Evolutionary conservation across 2,888 invertebrate species (phyloP), one percentile per base, ranked within the genome.

Genomic region (Drosophila cognata): DNA sequence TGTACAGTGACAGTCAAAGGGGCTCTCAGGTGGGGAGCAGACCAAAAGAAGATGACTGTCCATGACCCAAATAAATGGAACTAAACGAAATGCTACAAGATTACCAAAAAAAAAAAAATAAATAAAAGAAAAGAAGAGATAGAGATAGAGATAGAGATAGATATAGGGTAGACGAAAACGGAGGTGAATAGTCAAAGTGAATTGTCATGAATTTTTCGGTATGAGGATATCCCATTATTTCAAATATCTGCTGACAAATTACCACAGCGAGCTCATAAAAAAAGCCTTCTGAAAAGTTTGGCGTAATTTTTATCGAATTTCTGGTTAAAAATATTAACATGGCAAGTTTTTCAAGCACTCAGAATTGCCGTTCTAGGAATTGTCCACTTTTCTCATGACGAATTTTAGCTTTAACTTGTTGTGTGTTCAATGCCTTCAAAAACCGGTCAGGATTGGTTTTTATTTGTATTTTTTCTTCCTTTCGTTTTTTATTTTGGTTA

Each of bases 61-160:
- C 85, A 60, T 86, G 85, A 86, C 85, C 85, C 85, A 86, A 86
- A 86, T 86, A 85, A 83, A 67, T 70, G 76, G 52, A 80, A 71
- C 75, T 74, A 59, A 81, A 74, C 83, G 74, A 85, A 85, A 77
- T 80, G 74, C 71, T 71, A 56, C 59, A 71, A 80, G 84, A 87
- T 84, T 56, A 70, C 71, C 63, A 62, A 50, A 56, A 29, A 50
- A 33, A 59, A 38, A 53, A 28, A 28, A 5, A 31, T 0, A 31
- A 31, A 8, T 10, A 33, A 33, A 33, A 4, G 4, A 10, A 33
- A 10, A 33, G 33, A 33, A 33, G 59, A 58, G 41, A 59, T 53
- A 50, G 36, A n/a, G 25, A 25, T 11, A 10, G 2, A 43, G 58
- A 31, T 11, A 55, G 38, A 28, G n/a, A 5, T 5, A 55, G 43